phyloP scores from a whole-genome alignment of 2,797 vertebrate species.

The Hippocampus kuda region DNA sequence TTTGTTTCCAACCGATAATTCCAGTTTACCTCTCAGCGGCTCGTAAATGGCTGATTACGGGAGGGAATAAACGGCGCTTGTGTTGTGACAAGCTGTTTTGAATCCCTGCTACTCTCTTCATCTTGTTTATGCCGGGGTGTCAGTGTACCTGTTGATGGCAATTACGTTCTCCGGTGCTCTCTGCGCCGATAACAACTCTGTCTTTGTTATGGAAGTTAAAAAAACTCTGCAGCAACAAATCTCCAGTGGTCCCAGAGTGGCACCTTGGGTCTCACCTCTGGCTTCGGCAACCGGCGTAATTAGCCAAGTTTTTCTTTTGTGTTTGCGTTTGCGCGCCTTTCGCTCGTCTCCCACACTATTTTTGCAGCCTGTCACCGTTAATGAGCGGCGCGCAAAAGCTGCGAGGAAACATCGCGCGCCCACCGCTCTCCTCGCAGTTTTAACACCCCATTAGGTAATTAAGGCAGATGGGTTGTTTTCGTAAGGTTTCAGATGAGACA shows the following conservation, averaged over 20 bases:
- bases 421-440: slow-evolving; percentile 43
- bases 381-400: slow-evolving; percentile 50
- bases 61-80: slow-evolving; percentile 16
- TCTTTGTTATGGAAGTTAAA: slow-evolving; percentile 35
- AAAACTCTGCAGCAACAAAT: slow-evolving; percentile 31
- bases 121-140: slow-evolving; percentile 17
- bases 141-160: slow-evolving; percentile 24
- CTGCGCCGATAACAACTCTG: slow-evolving; percentile 20
- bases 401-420: slow-evolving; percentile 46
- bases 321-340: slow-evolving; percentile 27
- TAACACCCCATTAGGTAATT: slow-evolving; percentile 62
- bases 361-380: slow-evolving; percentile 46
- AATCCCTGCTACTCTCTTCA: slow-evolving; percentile 14
- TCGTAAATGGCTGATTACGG: slow-evolving; percentile 36
- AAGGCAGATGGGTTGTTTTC: slow-evolving; percentile 58
- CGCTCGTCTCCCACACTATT: slow-evolving; percentile 38
- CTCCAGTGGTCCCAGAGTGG: slow-evolving; percentile 32
- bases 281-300: slow-evolving; percentile 46
- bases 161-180: slow-evolving; percentile 27
- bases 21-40: slow-evolving; percentile 14
- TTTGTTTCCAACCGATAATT: background rate
- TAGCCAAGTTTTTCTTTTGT: slow-evolving; percentile 53
- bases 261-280: slow-evolving; percentile 51
- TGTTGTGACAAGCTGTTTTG: slow-evolving; percentile 42
- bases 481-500: slow-evolving; percentile 52